phyloP scores from a whole-genome alignment of 2,797 vertebrate species.

The Artibeus lituratus region DNA sequence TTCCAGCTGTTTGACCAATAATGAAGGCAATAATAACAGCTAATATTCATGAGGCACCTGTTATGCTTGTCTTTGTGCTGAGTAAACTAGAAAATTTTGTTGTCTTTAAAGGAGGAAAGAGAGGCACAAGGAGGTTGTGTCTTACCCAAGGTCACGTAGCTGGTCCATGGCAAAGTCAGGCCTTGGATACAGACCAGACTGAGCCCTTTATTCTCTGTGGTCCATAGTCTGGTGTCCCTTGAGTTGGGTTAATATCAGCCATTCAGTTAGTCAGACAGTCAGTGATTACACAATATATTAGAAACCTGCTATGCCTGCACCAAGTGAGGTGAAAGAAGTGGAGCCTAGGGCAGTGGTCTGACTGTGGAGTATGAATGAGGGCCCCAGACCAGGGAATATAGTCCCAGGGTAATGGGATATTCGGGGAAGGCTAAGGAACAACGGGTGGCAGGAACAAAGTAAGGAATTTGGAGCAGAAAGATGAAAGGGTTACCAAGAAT shows the following conservation, averaged over 20 bases:
- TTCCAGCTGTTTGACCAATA: conserved; percentile 41
- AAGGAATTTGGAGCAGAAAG: neutral
- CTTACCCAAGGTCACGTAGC: neutral
- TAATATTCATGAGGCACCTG: conserved; percentile 39
- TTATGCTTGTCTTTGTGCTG: neutral
- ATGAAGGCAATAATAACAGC: neutral
- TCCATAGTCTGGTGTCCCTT: rapidly evolving
- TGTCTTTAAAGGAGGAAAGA: neutral
- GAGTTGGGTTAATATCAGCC: neutral
- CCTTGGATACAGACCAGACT: neutral
- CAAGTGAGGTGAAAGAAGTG: neutral
- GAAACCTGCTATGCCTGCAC: neutral
- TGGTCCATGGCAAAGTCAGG: neutral
- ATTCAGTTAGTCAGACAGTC: neutral
- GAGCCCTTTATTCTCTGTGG: neutral
- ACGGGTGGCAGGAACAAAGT: neutral
- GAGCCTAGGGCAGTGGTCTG: neutral
- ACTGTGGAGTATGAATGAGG: neutral
- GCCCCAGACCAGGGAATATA: rapidly evolving
- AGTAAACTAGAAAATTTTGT: neutral
- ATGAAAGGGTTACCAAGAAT: neutral
- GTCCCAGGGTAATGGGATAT: neutral
- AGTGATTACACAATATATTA: neutral
- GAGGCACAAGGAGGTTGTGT: neutral
- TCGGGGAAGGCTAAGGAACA: neutral